Percentiles rank a stretch among this genome's conserved stretches.
Conservation (phyloP, 2,113 vertebrate species). For the Phalacrocorax brasilianus region DNA sequence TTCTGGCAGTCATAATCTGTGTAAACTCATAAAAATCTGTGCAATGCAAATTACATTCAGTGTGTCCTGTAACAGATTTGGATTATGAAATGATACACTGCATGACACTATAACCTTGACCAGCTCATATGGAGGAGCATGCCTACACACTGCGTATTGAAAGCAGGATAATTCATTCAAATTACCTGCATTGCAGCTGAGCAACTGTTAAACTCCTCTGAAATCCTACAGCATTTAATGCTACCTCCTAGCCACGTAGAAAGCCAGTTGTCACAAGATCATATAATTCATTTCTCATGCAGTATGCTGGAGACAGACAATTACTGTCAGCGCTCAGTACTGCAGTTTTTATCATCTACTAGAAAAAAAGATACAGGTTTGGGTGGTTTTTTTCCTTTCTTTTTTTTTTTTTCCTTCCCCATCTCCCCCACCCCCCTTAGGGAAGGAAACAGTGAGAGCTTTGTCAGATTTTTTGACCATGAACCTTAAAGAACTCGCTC, state of each 20-base stretch:
- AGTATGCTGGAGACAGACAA: conserved; percentile 24
- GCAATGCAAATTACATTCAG: neutral
- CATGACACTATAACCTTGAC: neutral
- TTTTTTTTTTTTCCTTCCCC: neutral
- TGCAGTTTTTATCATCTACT: conserved; percentile 23
- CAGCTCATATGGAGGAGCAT: neutral
- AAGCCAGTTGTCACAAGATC: conserved; percentile 31
- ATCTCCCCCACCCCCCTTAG: neutral
- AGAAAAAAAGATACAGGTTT: conserved; percentile 12
- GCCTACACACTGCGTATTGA: neutral
- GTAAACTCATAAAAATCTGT: neutral
- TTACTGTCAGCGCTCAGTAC: conserved; percentile 37
- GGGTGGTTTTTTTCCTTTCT: rapidly evolving
- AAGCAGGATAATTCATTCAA: conserved; percentile 11
- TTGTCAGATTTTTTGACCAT: conserved; percentile 35
- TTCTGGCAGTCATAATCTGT: neutral
- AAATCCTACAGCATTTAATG: conserved; percentile 24
- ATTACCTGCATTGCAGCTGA: conserved; percentile 52
- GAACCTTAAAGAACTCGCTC: conserved; percentile 43
- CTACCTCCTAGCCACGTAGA: neutral
- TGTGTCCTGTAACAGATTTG: neutral
- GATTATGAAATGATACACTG: neutral
- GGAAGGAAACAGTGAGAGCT: neutral
- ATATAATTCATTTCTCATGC: conserved; percentile 44
- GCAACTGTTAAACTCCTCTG: conserved; percentile 6